A percentile compares a stretch with the other conserved stretches of the same genome.
Evolutionary conservation across 2,113 vertebrate species (phyloP).

Genomic region (Neotragus moschatus): DNA sequence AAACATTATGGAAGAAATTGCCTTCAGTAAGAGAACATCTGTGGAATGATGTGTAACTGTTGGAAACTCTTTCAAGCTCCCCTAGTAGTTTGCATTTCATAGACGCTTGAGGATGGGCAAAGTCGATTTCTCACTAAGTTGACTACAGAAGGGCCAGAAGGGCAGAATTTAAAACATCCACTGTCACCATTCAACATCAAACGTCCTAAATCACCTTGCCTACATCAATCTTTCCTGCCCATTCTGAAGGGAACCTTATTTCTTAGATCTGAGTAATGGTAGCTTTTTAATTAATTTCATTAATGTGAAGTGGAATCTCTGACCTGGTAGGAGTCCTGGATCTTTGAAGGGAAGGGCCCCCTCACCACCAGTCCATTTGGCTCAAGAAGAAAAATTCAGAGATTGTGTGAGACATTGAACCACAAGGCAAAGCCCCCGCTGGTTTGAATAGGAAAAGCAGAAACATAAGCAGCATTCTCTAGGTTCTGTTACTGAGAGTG

Average conservation of each 20-base stretch:
- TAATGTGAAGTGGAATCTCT: not conserved
- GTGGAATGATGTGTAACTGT: not conserved
- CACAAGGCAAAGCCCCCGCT: not conserved
- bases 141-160: not conserved
- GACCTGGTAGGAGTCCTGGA: not conserved
- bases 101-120: not conserved
- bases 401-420: not conserved
- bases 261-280: not conserved
- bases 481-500: not conserved
- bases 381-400: not conserved
- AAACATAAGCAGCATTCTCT: not conserved
- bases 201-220: not conserved
- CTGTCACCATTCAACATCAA: not conserved
- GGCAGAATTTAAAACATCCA: not conserved
- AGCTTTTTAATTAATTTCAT: conserved; percentile 8
- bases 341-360: not conserved
- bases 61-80: not conserved
- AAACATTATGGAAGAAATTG: conserved; percentile 18
- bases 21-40: not conserved
- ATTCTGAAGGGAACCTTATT: not conserved
- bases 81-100: not conserved
- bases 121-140: not conserved
- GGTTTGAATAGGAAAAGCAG: not conserved
- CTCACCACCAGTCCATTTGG: not conserved
- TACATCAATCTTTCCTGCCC: not conserved